These are phyloP conservation scores for Drosophila navojoa DNA, from an alignment of 1,140 invertebrate genomes.

Conservation along the genomic window DNA sequence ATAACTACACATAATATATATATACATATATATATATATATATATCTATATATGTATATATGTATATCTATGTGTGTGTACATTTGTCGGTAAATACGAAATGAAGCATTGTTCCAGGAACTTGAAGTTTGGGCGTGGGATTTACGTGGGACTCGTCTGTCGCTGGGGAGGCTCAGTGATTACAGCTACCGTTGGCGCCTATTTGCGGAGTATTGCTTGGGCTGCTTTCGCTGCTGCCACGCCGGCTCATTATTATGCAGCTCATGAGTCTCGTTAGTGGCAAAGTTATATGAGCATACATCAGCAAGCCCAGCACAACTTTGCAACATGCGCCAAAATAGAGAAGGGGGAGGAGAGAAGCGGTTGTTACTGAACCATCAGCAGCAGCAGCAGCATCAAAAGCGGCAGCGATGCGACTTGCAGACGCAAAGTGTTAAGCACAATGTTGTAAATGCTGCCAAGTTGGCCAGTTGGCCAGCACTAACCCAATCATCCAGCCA, in stretches of 20 bases:
- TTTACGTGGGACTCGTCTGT: slow-evolving; percentile 1
- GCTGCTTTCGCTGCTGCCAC: slow-evolving; percentile 5
- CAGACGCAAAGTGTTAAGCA: slow-evolving; percentile 77
- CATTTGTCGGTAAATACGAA: slow-evolving; percentile 39
- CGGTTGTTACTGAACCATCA: too few species aligned
- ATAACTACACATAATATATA: slow-evolving; percentile 3
- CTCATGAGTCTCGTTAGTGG: slow-evolving; percentile 81
- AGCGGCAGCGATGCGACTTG: slow-evolving; percentile 35
- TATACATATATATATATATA: neutral
- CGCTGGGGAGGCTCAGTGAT: slow-evolving; percentile 38
- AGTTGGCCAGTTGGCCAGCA: slow-evolving; percentile 41
- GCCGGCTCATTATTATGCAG: slow-evolving; percentile 72
- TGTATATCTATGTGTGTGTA: neutral
- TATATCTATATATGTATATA: slow-evolving; percentile 4
- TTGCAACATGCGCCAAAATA: slow-evolving; percentile 62
- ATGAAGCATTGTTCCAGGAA: slow-evolving; percentile 41
- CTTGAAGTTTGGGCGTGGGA: neutral
- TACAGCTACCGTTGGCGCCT: slow-evolving; percentile 47
- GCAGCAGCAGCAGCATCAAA: too few species aligned
- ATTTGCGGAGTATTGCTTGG: slow-evolving; percentile 35
- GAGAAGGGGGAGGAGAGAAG: neutral
- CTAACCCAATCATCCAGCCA: slow-evolving; percentile 10
- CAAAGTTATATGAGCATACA: slow-evolving; percentile 82
- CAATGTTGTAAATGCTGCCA: slow-evolving; percentile 67
- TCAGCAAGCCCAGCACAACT: slow-evolving; percentile 71